Base-by-base conservation (phyloP, 2,113 vertebrate species). In the Halichoerus grypus region DNA sequence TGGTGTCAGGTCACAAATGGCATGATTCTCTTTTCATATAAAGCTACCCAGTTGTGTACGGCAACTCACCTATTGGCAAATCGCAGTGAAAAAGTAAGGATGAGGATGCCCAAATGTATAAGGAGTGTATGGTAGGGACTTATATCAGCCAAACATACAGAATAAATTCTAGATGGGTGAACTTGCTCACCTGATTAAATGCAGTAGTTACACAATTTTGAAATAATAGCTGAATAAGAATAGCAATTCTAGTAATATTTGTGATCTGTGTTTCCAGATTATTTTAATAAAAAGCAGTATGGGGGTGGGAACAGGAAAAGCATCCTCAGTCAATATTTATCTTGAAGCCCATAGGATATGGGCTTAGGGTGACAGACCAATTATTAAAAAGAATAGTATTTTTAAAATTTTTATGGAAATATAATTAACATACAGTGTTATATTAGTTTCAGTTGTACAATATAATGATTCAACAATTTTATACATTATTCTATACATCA, bases 21-120 rank as follows among this genome's bases (percentile, higher is more conserved):
- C 59, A 3, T 2, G 46, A 15, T 18, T 33, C 53, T 36, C 57
- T 46, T 63, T 77, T 61, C 1, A 1, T 22, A 51, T 31, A 3
- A 4, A 59, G 28, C 72, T 28, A 10, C 53, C 53, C 7, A 0
- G 3, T 26, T n/a, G 7, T 12, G 3, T 5, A 4, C 28, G 11
- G 28, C 24, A 3, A 33, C 33, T 65, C 59, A 33, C 16, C 1
- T 2, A 1, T 4, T 4, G 69, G 42, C 14, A 22, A 3, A 14
- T 24, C 2, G 0, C 18, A 14, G 15, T 10, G 14, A 15, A 36
- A 72, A 3, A 7, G 7, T 0, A 22, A 80, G 46, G 31, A 26
- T 9, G 28, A 93, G 28, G 87, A 2, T 2, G 26, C 1, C 16
- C 83, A 14, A 0, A 3, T 0, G 1, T 1, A 1, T 8, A 15